A percentile compares a stretch with the other conserved stretches of the same genome.
phyloP scores from a whole-genome alignment of 30 jellyfish, hydroid and myxozoan species.

The Hydractinia echinata region DNA sequence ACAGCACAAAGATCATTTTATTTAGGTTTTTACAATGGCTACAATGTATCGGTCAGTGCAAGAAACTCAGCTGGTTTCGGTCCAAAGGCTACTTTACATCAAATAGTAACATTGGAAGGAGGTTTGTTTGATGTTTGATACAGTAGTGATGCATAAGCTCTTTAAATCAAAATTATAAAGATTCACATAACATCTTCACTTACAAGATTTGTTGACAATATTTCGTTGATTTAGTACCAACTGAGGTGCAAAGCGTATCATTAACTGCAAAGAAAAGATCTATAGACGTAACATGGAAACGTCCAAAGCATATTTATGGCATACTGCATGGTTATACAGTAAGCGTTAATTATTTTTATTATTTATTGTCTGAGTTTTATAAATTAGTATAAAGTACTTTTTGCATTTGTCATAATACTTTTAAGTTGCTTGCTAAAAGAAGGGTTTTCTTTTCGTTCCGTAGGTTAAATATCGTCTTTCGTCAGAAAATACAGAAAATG shows the following conservation, averaged over 20 bases:
- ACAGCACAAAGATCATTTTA: background rate
- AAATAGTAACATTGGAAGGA: background rate
- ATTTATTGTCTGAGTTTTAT: too few relatives aligned
- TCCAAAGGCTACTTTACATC: background rate
- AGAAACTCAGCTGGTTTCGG: background rate
- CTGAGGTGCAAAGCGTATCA: background rate
- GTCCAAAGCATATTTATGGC: background rate
- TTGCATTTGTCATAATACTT: too few relatives aligned
- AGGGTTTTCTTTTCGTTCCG: too few relatives aligned
- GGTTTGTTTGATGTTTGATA: background rate
- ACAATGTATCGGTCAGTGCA: background rate
- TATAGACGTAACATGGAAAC: background rate
- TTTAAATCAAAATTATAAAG: too few relatives aligned
- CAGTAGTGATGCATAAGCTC: too few relatives aligned
- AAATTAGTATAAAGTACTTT: too few relatives aligned
- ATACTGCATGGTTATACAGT: background rate
- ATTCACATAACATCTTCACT: background rate
- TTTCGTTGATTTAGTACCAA: background rate
- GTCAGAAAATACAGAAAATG: too few relatives aligned
- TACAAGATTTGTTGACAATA: background rate
- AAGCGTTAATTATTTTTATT: background rate
- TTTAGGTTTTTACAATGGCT: slow-evolving; percentile 16
- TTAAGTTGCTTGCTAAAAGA: too few relatives aligned
- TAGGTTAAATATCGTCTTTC: too few relatives aligned
- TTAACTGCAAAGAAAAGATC: background rate